Base-by-base conservation (phyloP, 2,888 invertebrate genomes). In the Pseudoips prasinana region DNA sequence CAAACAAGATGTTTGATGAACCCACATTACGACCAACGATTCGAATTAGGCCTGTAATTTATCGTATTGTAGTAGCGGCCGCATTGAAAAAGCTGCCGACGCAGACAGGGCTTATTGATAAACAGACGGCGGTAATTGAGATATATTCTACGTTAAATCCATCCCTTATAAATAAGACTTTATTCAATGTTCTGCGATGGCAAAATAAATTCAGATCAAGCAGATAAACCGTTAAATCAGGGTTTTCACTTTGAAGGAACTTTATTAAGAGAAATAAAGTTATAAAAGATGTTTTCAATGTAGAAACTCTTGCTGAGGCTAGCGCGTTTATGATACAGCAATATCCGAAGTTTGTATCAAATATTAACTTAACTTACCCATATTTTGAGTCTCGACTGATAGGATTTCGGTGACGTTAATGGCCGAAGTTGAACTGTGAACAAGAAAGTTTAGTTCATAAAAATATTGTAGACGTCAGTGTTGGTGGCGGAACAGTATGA, bases 1-100 rank as follows among this genome's bases (percentile, higher is more conserved):
- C 77, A 80, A 83, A 84, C 80, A 82, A 77, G 73, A 77, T 82
- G 77, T 82, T 85, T 81, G 83, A 84, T 80, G 75, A 73, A 67
- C 64, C 63, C 64, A 68, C 80, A 84, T 86, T 82, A 79, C 58
- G 61, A 61, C 58, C 73, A 73, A 74, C 69, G 75, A 71, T 73
- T 76, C 71, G 79, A 76, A 80, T 79, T 76, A 75, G 68, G 67
- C 62, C 56, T 47, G 72, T 69, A 70, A 75, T 74, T 75, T 72
- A 67, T 69, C 66, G 67, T 64, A 64, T 72, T 73, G 66, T 73
- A 50, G 30, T 33, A 37, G 45, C 41, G 43, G 50, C 40, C 47
- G 42, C 45, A 57, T 58, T 57, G 64, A 63, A 64, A 67, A 64
- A 51, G 57, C 36, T 37, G 39, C 42, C 39, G 39, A 42, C 38